Base-by-base conservation (phyloP, 2,113 vertebrate genomes). In the Phrynosoma platyrhinos region DNA sequence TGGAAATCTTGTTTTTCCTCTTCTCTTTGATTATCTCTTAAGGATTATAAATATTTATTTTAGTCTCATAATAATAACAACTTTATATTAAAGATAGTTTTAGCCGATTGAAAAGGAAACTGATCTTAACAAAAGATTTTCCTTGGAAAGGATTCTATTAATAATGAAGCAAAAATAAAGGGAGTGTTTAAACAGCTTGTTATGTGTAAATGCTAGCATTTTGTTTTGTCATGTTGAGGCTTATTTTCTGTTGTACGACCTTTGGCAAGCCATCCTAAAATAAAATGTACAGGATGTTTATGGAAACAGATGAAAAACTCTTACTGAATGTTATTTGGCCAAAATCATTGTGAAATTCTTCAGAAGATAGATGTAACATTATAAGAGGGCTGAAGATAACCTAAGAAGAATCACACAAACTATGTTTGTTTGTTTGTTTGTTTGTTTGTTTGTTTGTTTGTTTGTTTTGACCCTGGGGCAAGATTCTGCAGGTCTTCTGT, bases 1-100 rank as follows among this genome's bases (percentile, higher is more conserved):
- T 79, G 30, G 20, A 30, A 8, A 30, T 4, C 53, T 69, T 86
- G 16, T 36, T 5, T 20, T 36, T 40, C 21, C 27, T 5, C 23
- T 42, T 80, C 20, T 62, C 9, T 58, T 72, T 75, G n/a, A 47
- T 58, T 76, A 85, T 75, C 71, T 76, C 71, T 62, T 47, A 55
- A 58, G 52, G 47, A 87, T 13, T 55, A 6, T 80, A n/a, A 52
- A 87, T 80, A 80, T 81, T 87, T 47, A 58, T 71, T 40, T 79
- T 55, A 27, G 64, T n/a, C 32, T 58, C 53, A 27, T 40, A 55
- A 40, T 71, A 86, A 79, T 69, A 69, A 53, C 66, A 69, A 53
- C 66, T 71, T 71, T 53, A 86, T 52, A 71, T 86, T 79, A 55
- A 36, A 32, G 8, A 55, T 30, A 12, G 42, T 55, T 80, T 80